Base-by-base conservation (phyloP, 1,140 invertebrate species). In the Chironomus tepperi region DNA sequence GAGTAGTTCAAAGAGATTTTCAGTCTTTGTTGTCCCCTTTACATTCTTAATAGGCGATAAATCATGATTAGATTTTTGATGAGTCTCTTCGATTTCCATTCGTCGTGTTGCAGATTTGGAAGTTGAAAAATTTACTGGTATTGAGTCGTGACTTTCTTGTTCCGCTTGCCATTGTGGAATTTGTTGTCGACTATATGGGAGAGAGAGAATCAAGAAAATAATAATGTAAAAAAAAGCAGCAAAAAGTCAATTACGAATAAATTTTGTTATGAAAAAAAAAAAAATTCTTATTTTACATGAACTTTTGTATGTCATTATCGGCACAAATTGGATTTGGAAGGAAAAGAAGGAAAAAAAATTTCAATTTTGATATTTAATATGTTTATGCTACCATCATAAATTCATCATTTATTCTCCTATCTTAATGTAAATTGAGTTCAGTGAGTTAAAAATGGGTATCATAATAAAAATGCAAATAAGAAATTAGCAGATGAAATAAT, bases 1-100 rank as follows among this genome's bases (percentile, higher is more conserved):
- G 76, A 98, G 85, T 75, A 98, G 84, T 82, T 96, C 94, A 82
- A 97, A 95, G 57, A 94, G 85, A 84, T 95, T 92, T 79, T 91
- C 89, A 73, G 90, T 90, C 43, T 90, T 88, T 74, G 90, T 90
- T 43, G 91, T 88, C 74, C 88, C 89, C 83, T 89, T 85, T 43
- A 87, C 77, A 18, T 84, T 79, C 78, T 85, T 84, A 34, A 84
- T 21, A 18, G n/a, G 65, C 16, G 65, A 16, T 21, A 16, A 18
- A 21, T 18, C 65, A 19, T 70, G 65, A 19, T 70, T 6, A 8
- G 65, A 9, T 18, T 70, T 70, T 70, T 18, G 65, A 70, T 70
- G 65, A 19, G 65, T 70, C 18, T 70, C 18, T 19, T 70, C 65
- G 2, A 70, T 9, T 19, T 15, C n/a, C 6, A 9, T 70, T 2